Evolutionary conservation across 1,140 invertebrate genomes (phyloP).

Genomic region (Pogonomyrmex californicus): DNA sequence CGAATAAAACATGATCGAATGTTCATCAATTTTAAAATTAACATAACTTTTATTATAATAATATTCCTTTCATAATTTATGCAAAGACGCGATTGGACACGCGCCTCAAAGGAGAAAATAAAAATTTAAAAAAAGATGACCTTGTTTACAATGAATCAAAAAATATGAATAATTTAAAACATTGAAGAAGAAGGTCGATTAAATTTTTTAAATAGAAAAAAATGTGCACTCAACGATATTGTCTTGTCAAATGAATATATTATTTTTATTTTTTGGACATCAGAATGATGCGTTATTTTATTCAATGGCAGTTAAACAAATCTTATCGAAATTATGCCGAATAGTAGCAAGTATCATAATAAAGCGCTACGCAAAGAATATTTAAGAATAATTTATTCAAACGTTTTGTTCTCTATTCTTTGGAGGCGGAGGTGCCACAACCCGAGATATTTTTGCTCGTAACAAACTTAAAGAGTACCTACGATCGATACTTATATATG

Average conservation of each 20-base stretch:
- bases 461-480: background rate
- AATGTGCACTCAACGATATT: background rate
- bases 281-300: background rate
- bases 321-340: background rate
- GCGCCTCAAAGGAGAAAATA: no score
- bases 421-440: background rate
- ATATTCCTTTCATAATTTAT: background rate
- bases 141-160: no score
- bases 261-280: background rate
- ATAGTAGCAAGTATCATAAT: background rate
- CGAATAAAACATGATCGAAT: background rate
- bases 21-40: slow-evolving; percentile 66
- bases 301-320: background rate
- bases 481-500: background rate
- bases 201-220: background rate
- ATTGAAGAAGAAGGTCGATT: background rate
- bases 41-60: slow-evolving; percentile 77
- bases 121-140: no score
- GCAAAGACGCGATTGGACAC: background rate
- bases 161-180: no score
- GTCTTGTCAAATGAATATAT: background rate
- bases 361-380: background rate
- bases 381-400: background rate
- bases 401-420: background rate
- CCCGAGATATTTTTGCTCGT: slow-evolving; percentile 26